These are phyloP conservation scores for Steinernema feltiae DNA, from an alignment of 1,140 invertebrate species.

Conservation along the genomic window DNA sequence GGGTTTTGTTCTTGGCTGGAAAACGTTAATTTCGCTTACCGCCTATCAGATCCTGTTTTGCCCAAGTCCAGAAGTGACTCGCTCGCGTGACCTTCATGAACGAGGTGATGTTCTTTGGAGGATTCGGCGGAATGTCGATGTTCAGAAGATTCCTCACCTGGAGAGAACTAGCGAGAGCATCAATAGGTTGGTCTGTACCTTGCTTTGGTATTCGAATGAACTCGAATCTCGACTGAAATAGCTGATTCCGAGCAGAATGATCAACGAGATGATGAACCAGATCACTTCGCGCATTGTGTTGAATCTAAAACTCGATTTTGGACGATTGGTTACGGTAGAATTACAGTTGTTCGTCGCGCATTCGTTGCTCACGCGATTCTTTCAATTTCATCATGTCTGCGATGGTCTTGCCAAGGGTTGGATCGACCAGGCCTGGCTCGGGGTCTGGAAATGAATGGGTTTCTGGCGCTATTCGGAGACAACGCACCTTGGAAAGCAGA, in stretches of 20 bases:
- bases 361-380: conserved; percentile 53
- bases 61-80: conserved; percentile 60
- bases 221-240: conserved; percentile 58
- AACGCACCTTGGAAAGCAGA: conserved; percentile 33
- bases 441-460: no score
- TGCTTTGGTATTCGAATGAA: conserved; percentile 58
- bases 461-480: no score
- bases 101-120: conserved; percentile 13
- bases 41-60: conserved; percentile 58
- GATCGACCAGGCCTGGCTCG: no score
- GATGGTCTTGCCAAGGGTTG: conserved; percentile 20
- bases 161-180: no score
- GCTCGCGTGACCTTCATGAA: conserved; percentile 29
- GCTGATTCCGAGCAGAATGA: conserved; percentile 59
- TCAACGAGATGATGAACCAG: conserved; percentile 59
- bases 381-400: conserved; percentile 56
- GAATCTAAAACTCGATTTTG: conserved; percentile 16
- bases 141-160: conserved; percentile 22
- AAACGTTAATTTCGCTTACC: no score
- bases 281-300: conserved; percentile 31
- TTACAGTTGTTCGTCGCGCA: conserved; percentile 61
- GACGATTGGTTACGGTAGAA: conserved; percentile 22
- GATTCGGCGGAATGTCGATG: conserved; percentile 15
- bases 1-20: no score
- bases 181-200: no score